Evolutionary conservation across 2,888 invertebrate genomes (phyloP), one percentile per base, ranked within the genome.

Genomic region (Lasioglossum calceatum): DNA sequence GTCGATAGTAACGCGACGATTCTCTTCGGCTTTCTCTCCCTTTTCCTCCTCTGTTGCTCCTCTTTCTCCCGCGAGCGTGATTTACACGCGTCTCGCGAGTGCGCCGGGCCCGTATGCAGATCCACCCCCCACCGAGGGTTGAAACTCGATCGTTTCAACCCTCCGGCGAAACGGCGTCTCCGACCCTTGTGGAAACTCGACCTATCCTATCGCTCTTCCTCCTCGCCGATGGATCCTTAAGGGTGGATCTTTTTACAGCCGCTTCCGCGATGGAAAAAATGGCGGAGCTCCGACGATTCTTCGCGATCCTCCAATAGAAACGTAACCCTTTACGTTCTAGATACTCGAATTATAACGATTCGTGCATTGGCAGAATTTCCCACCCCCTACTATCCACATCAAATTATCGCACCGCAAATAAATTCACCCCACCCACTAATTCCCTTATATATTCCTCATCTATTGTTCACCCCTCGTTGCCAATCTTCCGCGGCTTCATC

Each of bases 1-100:
- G 95, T 94, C 95, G 94, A 94, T 95, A 94, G 92, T 91, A 91
- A 93, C 93, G 93, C 92, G 92, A 92, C 91, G 92, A 92, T 92
- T 91, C 92, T 92, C 90, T 88, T 89, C 88, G 86, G 87, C 88
- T 86, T 81, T 84, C 86, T 87, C 88, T 85, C 74, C 79, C 82
- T 72, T 80, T 82, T 74, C 74, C 71, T 81, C 79, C 82, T 16
- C 81, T 72, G 87, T 82, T 50, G 85, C 81, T 79, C 85, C 73
- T 81, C 50, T 76, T 58, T 81, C 73, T 73, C 23, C 73, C 82
- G 79, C 81, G 27, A 44, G 71, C 79, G 75, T 86, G 89, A 90
- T 91, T 91, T 90, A 88, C 86, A 58, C 86, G 83, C 74, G 19
- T 58, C 4, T 47, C 70, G 39, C 80, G 79, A 82, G 85, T 76